Evolutionary conservation across 2,888 invertebrate species (phyloP).

Genomic region (Drosophila anceps): DNA sequence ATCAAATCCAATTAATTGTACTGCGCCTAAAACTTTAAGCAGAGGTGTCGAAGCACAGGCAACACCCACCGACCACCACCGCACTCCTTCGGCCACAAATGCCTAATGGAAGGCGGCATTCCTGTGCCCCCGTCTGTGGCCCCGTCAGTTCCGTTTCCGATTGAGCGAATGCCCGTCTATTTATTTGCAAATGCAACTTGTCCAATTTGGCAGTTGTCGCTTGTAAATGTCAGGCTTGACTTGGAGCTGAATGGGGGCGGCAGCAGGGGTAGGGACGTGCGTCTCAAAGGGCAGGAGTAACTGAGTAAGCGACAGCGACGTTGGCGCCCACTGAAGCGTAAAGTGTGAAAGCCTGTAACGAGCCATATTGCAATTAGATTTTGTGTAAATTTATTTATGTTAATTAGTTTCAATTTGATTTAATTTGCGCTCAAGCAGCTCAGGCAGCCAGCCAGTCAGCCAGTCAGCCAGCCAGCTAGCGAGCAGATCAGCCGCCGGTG

Average conservation of each 20-base stretch:
- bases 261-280: not conserved
- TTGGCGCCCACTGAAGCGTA: conserved; percentile 63
- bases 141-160: conserved; percentile 71
- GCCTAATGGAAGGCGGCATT: conserved; percentile 42
- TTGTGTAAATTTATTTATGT: conserved; percentile 79
- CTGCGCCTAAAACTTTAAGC: conserved; percentile 77
- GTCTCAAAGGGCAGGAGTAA: conserved; percentile 1
- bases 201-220: conserved; percentile 79
- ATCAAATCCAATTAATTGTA: conserved; percentile 75
- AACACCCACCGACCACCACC: not conserved
- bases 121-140: conserved; percentile 15
- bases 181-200: conserved; percentile 80
- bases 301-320: not conserved
- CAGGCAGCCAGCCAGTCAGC: not conserved
- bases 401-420: conserved; percentile 80
- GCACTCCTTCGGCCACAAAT: not conserved
- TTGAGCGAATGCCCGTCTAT: conserved; percentile 69
- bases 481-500: not conserved
- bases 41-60: conserved; percentile 68
- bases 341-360: conserved; percentile 78
- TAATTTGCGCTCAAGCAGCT: conserved; percentile 65
- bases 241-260: not conserved
- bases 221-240: conserved; percentile 60
- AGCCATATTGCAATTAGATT: conserved; percentile 78
- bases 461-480: too few species aligned